phyloP scores from a whole-genome alignment of 2,113 vertebrate species.

The Zapornia atra region DNA sequence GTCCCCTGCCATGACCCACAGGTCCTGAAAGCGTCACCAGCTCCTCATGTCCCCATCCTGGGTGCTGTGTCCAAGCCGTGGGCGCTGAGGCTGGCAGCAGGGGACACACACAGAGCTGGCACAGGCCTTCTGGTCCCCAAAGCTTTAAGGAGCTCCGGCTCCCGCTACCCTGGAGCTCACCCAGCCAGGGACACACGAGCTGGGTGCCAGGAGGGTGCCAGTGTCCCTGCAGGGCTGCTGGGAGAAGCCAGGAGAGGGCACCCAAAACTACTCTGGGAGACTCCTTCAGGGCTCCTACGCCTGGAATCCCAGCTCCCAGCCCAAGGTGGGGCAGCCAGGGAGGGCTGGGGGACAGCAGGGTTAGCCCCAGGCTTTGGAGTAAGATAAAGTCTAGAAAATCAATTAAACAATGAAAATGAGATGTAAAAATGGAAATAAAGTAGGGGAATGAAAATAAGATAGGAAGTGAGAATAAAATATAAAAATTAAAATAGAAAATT shows the following conservation, averaged over 20 bases:
- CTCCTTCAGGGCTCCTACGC: neutral
- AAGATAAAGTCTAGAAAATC: no score
- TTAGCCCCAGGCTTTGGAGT: no score
- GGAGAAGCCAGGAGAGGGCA: neutral
- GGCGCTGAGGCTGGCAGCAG: neutral
- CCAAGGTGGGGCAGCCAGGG: neutral
- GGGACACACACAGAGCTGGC: neutral
- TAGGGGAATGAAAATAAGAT: no score
- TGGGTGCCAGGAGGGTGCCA: neutral
- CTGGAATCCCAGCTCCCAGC: neutral
- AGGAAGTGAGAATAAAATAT: no score
- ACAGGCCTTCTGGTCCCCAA: neutral
- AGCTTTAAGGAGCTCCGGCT: neutral
- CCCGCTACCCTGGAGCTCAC: neutral
- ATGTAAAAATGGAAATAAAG: no score
- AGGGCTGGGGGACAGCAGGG: no score
- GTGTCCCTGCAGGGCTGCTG: accelerated
- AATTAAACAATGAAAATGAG: no score
- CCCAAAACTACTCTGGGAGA: neutral
- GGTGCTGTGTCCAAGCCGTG: neutral
- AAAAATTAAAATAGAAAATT: no score
- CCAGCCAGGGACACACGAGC: neutral
- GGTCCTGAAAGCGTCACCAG: neutral
- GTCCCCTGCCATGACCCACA: accelerated
- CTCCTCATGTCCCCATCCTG: neutral